phyloP scores from a whole-genome alignment of 2,888 invertebrate genomes.

The Campoplex capitator region DNA sequence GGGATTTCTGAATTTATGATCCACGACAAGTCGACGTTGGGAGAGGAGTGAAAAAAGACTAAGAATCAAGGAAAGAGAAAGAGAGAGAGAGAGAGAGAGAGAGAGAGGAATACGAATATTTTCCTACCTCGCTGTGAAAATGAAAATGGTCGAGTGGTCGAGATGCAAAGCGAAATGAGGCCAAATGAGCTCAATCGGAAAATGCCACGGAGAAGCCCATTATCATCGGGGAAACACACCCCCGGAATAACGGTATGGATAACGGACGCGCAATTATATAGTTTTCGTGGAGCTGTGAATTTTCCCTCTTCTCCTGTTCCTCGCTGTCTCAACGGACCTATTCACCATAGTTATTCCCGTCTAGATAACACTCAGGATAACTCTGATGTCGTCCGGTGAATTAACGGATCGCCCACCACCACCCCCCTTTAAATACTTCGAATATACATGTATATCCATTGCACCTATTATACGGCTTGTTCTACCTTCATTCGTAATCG shows the following conservation, averaged over 20 bases:
- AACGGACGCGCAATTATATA: conserved; percentile 66
- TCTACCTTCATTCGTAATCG: neutral
- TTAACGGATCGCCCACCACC: conserved; percentile 53
- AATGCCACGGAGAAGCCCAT: conserved; percentile 72
- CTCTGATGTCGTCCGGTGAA: conserved; percentile 54
- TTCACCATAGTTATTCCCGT: conserved; percentile 52
- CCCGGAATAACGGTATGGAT: conserved; percentile 43
- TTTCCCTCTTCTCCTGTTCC: conserved; percentile 29
- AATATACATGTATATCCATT: neutral
- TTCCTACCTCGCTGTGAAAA: conserved; percentile 28
- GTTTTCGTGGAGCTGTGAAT: conserved; percentile 59
- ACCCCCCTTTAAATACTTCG: neutral
- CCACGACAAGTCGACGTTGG: conserved; percentile 32
- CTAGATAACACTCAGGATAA: conserved; percentile 42
- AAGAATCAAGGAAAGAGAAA: conserved; percentile 1
- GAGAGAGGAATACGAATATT: conserved; percentile 28
- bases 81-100: conserved; percentile 16
- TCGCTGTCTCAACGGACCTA: conserved; percentile 55
- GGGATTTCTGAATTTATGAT: conserved; percentile 47
- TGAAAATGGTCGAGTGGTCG: conserved; percentile 26
- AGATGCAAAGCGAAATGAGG: conserved; percentile 20
- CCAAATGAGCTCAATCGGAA: conserved; percentile 74
- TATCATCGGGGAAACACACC: conserved; percentile 59
- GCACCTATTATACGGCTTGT: neutral
- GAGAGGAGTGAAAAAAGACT: neutral